A percentile compares a stretch with the other conserved stretches of the same genome.
phyloP scores from a whole-genome alignment of 2,113 vertebrate genomes.

The Brachirus orientalis region DNA sequence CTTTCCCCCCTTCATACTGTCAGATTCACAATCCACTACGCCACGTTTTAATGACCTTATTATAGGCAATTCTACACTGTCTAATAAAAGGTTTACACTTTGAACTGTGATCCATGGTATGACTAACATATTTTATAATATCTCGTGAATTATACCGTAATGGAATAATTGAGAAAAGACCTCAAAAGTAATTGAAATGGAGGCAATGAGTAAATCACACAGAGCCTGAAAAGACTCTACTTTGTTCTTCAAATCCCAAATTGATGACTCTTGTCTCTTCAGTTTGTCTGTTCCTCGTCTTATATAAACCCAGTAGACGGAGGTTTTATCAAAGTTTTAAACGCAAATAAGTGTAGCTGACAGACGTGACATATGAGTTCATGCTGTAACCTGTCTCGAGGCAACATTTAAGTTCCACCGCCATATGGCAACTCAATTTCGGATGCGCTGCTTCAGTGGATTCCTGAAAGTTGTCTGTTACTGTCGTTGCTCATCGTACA shows the following conservation, averaged over 20 bases:
- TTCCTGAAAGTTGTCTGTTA: conserved; percentile 79
- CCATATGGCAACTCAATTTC: conserved; percentile 81
- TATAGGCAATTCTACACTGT: conserved; percentile 71
- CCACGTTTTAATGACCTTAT: conserved; percentile 79
- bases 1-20: conserved; percentile 55
- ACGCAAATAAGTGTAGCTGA: conserved; percentile 56
- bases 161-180: conserved; percentile 65
- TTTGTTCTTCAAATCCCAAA: conserved; percentile 31
- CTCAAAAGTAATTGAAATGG: conserved; percentile 28
- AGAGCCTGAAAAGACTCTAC: conserved; percentile 29
- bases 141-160: conserved; percentile 60
- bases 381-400: conserved; percentile 69
- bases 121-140: conserved; percentile 77
- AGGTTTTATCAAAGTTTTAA: conserved; percentile 53
- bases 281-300: conserved; percentile 30
- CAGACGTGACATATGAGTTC: conserved; percentile 68
- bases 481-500: conserved; percentile 76
- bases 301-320: conserved; percentile 23
- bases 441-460: conserved; percentile 71
- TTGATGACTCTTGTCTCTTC: conserved; percentile 23
- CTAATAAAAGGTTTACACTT: conserved; percentile 77
- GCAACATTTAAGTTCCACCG: conserved; percentile 58
- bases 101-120: conserved; percentile 73
- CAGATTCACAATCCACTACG: conserved; percentile 61
- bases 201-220: conserved; percentile 41